Base-by-base conservation (phyloP, 2,797 vertebrate species). In the Todus mexicanus region DNA sequence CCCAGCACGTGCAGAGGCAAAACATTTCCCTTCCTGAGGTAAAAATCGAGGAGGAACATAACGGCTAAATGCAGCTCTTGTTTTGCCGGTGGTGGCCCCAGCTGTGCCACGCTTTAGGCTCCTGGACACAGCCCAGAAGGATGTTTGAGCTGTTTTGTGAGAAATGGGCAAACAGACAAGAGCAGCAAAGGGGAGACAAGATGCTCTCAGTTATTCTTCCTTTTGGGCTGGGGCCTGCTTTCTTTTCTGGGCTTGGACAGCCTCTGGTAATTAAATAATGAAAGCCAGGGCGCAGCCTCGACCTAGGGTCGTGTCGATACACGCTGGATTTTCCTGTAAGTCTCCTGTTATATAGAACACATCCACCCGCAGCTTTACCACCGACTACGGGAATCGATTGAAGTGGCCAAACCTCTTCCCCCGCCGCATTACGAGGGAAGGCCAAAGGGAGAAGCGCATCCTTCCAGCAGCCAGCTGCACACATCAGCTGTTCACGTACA, bases 381-480 rank as follows among this genome's bases (percentile, higher is more conserved):
- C 51, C 66, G 59, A 84, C 77, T 47, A 33, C 0, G 0, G 54
- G 38, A 54, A 85, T 9, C 53, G 84, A 91, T 3, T 51, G 33
- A 88, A 87, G 70, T 26, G 87, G 75, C 69, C 38, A 3, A 84
- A 84, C 11, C 70, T 80, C 54, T 31, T 43, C 82, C 54, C 74
- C 82, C 47, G 77, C 81, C 31, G 51, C 68, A 48, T 22, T 37
- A 48, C 6, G 12, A 86, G 77, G 13, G 42, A 53, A 6, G 48
- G 87, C 81, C 45, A 81, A 60, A 79, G 61, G 63, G 33, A 93
- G 72, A 63, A 89, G 79, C 1, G 0, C 9, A 43, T 48, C 38
- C 56, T 64, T 73, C 19, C 71, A 87, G 80, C 81, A 92, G 71
- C 25, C 93, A 95, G 91, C 84, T 91, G 91, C 43, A 75, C 21